phyloP scores from a whole-genome alignment of 2,888 invertebrate species.

The Lathronympha strigana region DNA sequence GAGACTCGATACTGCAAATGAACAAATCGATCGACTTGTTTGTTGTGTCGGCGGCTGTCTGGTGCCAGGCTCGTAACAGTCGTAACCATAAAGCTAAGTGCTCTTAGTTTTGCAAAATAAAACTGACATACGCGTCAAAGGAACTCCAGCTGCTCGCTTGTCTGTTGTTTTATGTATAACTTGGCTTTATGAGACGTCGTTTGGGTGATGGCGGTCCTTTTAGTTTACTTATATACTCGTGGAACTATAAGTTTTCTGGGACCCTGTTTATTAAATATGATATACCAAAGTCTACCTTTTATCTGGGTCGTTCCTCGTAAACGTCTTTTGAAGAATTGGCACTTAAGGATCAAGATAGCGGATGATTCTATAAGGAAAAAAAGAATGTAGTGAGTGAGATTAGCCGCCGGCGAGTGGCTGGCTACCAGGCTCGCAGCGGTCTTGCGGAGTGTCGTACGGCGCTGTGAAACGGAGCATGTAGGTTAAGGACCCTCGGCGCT shows the following conservation, averaged over 20 bases:
- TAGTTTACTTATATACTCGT: constrained; percentile 52
- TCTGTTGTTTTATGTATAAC: constrained; percentile 68
- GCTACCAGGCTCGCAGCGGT: constrained; percentile 68
- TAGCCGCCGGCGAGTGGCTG: constrained; percentile 61
- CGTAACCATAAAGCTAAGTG: constrained; percentile 61
- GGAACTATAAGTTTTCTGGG: constrained; percentile 28
- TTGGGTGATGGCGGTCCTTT: constrained; percentile 60
- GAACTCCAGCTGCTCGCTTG: constrained; percentile 63
- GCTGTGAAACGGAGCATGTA: constrained; percentile 82
- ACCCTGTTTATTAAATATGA: constrained; percentile 9
- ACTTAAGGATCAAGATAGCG: constrained; percentile 37
- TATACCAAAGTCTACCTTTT: constrained; percentile 1
- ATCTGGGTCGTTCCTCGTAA: constrained; percentile 10
- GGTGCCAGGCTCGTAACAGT: constrained; percentile 52
- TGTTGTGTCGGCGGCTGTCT: constrained; percentile 47
- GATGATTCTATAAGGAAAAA: constrained; percentile 39
- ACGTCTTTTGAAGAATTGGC: constrained; percentile 27
- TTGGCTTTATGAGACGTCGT: constrained; percentile 64
- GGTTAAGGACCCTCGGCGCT: constrained; percentile 80
- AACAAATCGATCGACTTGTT: constrained; percentile 48
- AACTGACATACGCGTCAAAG: constrained; percentile 64
- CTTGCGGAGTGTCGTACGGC: constrained; percentile 69
- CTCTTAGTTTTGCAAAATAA: constrained; percentile 69
- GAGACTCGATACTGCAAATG: constrained; percentile 55
- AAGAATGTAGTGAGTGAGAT: constrained; percentile 54